Base-by-base conservation (phyloP, 2,888 invertebrate species). In the Amblyteles armatorius region DNA sequence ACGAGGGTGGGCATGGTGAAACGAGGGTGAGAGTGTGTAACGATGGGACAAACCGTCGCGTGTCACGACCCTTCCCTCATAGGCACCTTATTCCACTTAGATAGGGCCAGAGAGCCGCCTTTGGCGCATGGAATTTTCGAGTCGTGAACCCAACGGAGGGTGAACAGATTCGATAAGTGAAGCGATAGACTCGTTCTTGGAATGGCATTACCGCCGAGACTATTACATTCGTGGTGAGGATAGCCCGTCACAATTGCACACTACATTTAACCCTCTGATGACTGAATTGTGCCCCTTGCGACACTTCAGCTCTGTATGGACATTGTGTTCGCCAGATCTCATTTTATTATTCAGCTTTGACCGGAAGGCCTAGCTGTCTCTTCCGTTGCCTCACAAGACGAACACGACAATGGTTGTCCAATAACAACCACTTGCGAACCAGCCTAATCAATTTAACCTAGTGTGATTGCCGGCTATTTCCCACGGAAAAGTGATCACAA, bases 111-210 rank as follows among this genome's bases (percentile, higher is more conserved):
- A 52, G 40, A 50, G 67, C 65, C 40, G 55, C 67, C 57, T 50
- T 36, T 72, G 48, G 68, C 44, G 52, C 57, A 44, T 68, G 73
- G 78, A 78, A 82, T 78, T 73, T 73, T 73, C 78, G 78, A 50
- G 67, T 82, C 65, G 52, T 57, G 68, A 50, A 67, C 65, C 57
- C 71, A 82, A 77, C 67, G 60, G 69, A 79, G 78, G 69, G 74
- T 74, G 63, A 79, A 83, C 65, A 71, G 63, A 83, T 79, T 74
- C 60, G 69, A 50, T 52, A 79, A 74, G 73, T 69, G 83, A 74
- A 29, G 69, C 79, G 73, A 73, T 69, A 60, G 74, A 63, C 71
- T 50, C 40, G 50, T 36, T 69, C 40, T 29, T 63, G 52, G 60
- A 63, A 57, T 60, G 65, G 71, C 63, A 79, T 79, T 79, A 74